Base-by-base conservation (phyloP, 2,797 vertebrate species). In the Sebastolobus alascanus region DNA sequence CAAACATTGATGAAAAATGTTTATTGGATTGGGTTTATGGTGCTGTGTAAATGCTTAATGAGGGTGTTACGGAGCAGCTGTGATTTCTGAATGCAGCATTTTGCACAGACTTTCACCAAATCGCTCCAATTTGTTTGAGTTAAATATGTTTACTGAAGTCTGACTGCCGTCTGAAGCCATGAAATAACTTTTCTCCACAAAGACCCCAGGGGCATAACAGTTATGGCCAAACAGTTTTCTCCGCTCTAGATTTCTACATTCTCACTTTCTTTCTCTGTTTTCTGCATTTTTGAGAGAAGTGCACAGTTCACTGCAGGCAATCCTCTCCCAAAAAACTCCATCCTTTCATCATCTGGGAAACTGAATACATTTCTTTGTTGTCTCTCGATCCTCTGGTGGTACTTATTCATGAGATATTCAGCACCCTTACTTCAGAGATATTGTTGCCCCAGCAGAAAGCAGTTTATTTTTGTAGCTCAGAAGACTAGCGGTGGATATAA, bases 171-270 rank as follows among this genome's bases (percentile, higher is more conserved):
- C 29, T 43, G 60, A 31, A 67, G 59, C 63, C 67, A 58, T 67
- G 54, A 80, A 82, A 82, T 64, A 37, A 73, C 73, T 72, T 46
- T 85, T 66, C n/a, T 2, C 46, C 58, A 14, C 72, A 9, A 3
- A 3, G 14, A 56, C 70, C 37, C 37, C 37, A 27, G 29, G 27
- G 61, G 56, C 37, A 60, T 63, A n/a, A 63, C 46, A 35, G 7
- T n/a, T 9, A 3, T n/a, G 22, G 4, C 31, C 29, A 40, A 31
- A 59, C 58, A 50, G 8, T 40, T 74, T 50, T 71, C 27, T 18
- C 11, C 5, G n/a, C 38, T 63, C 12, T 16, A 14, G 25, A 33
- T 33, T 33, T 33, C 1, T 1, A 29, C 9, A 5, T n/a, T 38
- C 14, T 29, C 29, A 8, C 22, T 52, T 5, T 4, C 10, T 56